phyloP scores from a whole-genome alignment of 2,888 invertebrate genomes.

The Pollenia amentaria region DNA sequence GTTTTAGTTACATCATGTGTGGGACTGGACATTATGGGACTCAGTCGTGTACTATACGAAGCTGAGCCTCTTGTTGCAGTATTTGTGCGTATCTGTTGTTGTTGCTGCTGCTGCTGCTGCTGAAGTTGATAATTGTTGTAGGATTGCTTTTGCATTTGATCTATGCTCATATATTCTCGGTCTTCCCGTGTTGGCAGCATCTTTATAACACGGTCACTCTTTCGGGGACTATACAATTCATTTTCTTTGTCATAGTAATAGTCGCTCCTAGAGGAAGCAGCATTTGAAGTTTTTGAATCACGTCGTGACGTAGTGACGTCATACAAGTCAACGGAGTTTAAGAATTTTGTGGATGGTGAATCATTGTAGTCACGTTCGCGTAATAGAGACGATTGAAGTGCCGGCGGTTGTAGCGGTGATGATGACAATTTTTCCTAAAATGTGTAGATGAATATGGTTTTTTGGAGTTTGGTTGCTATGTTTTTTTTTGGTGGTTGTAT shows the following conservation, averaged over 20 bases:
- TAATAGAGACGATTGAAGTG: slow-evolving; percentile 76
- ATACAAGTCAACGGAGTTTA: slow-evolving; percentile 82
- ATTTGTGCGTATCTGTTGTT: slow-evolving; percentile 75
- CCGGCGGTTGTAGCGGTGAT: slow-evolving; percentile 79
- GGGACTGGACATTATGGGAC: slow-evolving; percentile 83
- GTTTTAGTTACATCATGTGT: slow-evolving; percentile 84
- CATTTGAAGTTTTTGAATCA: slow-evolving; percentile 80
- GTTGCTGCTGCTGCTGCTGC: slow-evolving; percentile 75
- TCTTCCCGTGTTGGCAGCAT: slow-evolving; percentile 82
- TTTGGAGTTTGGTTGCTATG: slow-evolving; percentile 54
- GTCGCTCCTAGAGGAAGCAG: slow-evolving; percentile 81
- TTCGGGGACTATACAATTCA: slow-evolving; percentile 81
- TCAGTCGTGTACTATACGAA: slow-evolving; percentile 77
- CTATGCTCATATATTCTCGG: slow-evolving; percentile 78
- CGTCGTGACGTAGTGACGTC: slow-evolving; percentile 80
- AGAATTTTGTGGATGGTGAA: slow-evolving; percentile 81
- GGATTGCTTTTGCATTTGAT: slow-evolving; percentile 66
- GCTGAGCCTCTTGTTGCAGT: slow-evolving; percentile 74
- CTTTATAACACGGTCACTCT: slow-evolving; percentile 80
- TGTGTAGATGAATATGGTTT: slow-evolving; percentile 72
- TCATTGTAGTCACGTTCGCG: slow-evolving; percentile 77
- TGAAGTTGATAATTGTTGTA: slow-evolving; percentile 72
- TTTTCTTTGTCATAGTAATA: slow-evolving; percentile 85
- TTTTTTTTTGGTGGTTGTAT: slow-evolving; percentile 67
- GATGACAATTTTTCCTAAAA: slow-evolving; percentile 79